Evolutionary conservation across 1,140 invertebrate genomes (phyloP).

Genomic region (Solen grandis): DNA sequence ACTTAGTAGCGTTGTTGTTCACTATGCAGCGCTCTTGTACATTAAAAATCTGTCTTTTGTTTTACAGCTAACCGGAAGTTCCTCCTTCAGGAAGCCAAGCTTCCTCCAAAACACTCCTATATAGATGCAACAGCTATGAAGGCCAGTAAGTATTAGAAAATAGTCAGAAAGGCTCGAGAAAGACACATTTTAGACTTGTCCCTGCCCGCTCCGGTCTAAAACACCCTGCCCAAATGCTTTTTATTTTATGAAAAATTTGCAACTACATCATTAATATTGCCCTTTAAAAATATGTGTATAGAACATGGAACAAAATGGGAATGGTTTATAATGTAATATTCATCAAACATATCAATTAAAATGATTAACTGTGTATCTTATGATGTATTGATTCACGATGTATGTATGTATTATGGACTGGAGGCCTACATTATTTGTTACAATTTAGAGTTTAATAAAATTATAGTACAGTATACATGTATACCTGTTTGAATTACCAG

Average conservation of each 20-base stretch:
- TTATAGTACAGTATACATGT: too few species aligned
- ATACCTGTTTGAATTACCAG: too few species aligned
- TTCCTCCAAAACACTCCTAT: slow-evolving; percentile 3
- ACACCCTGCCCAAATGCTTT: slow-evolving; percentile 2
- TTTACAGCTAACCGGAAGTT: slow-evolving; percentile 3
- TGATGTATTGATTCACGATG: too few species aligned
- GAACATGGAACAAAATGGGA: too few species aligned
- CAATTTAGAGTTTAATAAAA: too few species aligned
- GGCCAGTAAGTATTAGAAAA: slow-evolving; percentile 3
- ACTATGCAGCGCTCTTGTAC: slow-evolving; percentile 2
- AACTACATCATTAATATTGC: slow-evolving; percentile 3
- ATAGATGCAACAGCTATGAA: slow-evolving; percentile 3
- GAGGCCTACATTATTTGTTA: too few species aligned
- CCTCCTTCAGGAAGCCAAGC: slow-evolving; percentile 2
- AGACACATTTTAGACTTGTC: slow-evolving; percentile 3
- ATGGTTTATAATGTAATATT: too few species aligned
- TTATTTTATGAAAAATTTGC: too few species aligned
- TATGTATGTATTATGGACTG: too few species aligned
- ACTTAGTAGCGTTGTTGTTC: slow-evolving; percentile 3
- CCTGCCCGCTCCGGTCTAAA: slow-evolving; percentile 2
- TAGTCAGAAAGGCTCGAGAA: slow-evolving; percentile 3
- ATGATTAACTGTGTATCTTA: too few species aligned
- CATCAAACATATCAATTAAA: too few species aligned
- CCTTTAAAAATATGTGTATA: too few species aligned
- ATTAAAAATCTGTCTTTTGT: slow-evolving; percentile 1